Evolutionary conservation across 2,888 invertebrate genomes (phyloP), one percentile per base, ranked within the genome.

Genomic region (Drosophila monieri): DNA sequence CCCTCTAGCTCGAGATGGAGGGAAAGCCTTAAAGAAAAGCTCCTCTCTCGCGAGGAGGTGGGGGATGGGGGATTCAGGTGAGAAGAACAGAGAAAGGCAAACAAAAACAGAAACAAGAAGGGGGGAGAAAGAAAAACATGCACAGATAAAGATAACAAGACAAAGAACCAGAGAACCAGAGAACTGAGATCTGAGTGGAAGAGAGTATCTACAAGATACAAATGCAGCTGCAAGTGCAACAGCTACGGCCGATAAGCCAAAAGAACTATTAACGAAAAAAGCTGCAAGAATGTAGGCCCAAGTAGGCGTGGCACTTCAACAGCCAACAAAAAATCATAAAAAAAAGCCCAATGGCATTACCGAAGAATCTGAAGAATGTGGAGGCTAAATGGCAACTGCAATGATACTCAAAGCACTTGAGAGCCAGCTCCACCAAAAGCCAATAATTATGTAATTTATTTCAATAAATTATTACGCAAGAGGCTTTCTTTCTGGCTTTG

Each of bases 201-300:
- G 35, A 21, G 15, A 23, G 47, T 44, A 60, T 49, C 51, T 30
- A 53, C 48, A 61, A 54, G 48, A 51, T 60, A 64, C 76, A 64
- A 78, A 64, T 65, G 69, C 58, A 72, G 60, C 56, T 60, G 58
- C 62, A 56, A 44, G 14, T 44, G 44, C 37, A 39, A 14, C 15
- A n/a, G 15, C 5, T 4, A 32, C 39, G 10, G 9, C 25, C 14
- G 67, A 65, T 66, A 55, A 72, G 54, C 35, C 35, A 61, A 60
- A 58, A 27, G 53, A 60, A 25, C 35, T 35, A 21, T 12, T 6
- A 10, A 52, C 32, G 14, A 37, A 37, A 37, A 37, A 4, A 37
- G 14, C 14, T 2, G 4, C 6, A 37, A 37, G 6, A 37, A 37
- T 64, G 1, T 18, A 1, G 2, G 18, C 18, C 18, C 18, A 18